Conservation (phyloP, 2,113 vertebrate genomes). For the Dolichotis patagonum region DNA sequence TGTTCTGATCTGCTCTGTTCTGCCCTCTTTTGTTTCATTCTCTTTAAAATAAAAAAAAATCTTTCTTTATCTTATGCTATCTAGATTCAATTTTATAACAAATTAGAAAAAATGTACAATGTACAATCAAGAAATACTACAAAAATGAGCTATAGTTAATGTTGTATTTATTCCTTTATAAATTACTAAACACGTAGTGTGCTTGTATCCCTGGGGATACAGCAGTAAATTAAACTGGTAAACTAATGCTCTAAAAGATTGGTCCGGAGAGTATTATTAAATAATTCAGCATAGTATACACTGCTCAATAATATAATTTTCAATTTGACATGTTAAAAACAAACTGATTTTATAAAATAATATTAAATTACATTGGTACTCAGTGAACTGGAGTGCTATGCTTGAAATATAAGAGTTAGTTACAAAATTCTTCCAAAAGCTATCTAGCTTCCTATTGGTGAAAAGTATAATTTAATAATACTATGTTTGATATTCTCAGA, state of each 20-base stretch:
- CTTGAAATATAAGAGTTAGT: constrained; percentile 46
- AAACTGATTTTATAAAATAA: constrained; percentile 51
- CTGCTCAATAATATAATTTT: not conserved
- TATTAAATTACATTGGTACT: not conserved
- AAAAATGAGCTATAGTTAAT: not conserved
- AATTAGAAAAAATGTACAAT: not conserved
- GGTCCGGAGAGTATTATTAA: not conserved
- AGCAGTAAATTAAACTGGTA: not conserved
- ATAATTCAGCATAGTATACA: not conserved
- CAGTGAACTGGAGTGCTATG: not conserved
- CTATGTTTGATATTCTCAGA: constrained; percentile 78
- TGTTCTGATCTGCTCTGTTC: no score
- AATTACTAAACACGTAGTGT: constrained; percentile 27
- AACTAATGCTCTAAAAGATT: not conserved
- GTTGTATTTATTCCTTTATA: constrained; percentile 23
- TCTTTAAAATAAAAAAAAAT: no score
- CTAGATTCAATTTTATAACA: constrained; percentile 14
- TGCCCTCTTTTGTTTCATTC: no score
- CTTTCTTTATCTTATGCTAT: not conserved
- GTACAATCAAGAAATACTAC: not conserved
- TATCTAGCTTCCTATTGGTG: constrained; percentile 62
- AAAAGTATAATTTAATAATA: constrained; percentile 67
- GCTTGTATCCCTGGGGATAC: not conserved
- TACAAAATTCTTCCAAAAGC: not conserved
- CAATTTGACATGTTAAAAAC: not conserved